These are phyloP conservation scores for Ivindomyrus marchei DNA, from an alignment of 2,113 vertebrate genomes.

Conservation along the genomic window DNA sequence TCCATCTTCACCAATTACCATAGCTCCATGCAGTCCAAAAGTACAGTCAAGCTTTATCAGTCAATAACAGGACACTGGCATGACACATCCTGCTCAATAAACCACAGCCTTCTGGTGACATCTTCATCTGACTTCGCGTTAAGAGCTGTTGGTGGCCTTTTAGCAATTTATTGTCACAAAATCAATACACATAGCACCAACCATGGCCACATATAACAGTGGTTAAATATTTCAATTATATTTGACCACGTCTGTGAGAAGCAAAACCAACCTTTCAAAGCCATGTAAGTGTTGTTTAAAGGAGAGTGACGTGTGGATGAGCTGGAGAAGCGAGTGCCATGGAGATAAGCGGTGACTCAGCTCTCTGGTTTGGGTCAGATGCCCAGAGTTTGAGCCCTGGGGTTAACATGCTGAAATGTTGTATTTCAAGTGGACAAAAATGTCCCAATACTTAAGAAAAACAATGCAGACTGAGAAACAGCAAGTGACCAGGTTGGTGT, in stretches of 20 bases:
- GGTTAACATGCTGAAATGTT: neutral
- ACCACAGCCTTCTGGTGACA: neutral
- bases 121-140: neutral
- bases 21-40: neutral
- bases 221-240: neutral
- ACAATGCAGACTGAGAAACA: conserved; percentile 8
- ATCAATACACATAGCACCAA: neutral
- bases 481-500: neutral
- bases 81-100: neutral
- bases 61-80: neutral
- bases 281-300: neutral
- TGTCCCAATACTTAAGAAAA: neutral
- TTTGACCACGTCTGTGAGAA: neutral
- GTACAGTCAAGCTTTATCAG: neutral
- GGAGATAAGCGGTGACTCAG: conserved; percentile 46
- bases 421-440: neutral
- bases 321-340: conserved; percentile 32
- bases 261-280: neutral
- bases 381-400: neutral
- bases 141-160: neutral
- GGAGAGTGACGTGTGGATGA: neutral
- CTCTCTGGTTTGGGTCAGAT: neutral
- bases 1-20: neutral
- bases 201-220: neutral
- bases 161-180: neutral